These are phyloP conservation scores for Cactoblastis cactorum DNA, from an alignment of 2,888 invertebrate species.

Conservation along the genomic window DNA sequence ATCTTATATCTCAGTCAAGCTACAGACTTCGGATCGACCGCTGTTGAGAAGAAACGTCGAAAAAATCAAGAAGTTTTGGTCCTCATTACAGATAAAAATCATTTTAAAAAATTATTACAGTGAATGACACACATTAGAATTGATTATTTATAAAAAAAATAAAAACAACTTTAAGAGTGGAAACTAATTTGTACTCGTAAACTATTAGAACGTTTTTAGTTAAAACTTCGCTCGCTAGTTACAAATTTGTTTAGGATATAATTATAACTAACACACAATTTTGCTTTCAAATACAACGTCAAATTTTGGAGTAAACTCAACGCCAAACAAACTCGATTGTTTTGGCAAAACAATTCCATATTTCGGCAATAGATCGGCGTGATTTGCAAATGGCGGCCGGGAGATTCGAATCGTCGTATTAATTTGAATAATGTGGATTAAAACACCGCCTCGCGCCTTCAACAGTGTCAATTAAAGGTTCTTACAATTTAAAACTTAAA, in stretches of 20 bases:
- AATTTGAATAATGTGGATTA: constrained; percentile 64
- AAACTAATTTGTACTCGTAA: too few species aligned
- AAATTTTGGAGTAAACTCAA: too few species aligned
- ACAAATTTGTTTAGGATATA: neutral
- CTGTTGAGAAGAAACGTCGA: too few species aligned
- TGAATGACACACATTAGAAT: neutral
- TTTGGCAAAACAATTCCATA: constrained; percentile 7
- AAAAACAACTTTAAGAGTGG: neutral
- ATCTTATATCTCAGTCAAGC: too few species aligned
- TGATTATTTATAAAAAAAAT: too few species aligned
- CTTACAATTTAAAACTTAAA: constrained; percentile 72
- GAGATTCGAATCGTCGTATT: constrained; percentile 31
- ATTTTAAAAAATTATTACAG: too few species aligned
- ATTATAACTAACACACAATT: neutral
- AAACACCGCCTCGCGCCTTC: constrained; percentile 30
- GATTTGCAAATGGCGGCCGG: constrained; percentile 19
- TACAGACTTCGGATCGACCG: too few species aligned
- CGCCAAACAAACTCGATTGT: constrained; percentile 4
- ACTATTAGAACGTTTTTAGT: too few species aligned
- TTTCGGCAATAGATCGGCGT: constrained; percentile 14
- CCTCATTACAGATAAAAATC: too few species aligned
- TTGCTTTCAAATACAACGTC: neutral
- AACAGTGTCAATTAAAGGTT: constrained; percentile 61
- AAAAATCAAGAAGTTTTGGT: too few species aligned
- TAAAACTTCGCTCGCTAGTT: neutral